Evolutionary conservation across 1,140 invertebrate species (phyloP).

Genomic region (Trichonephila clavata): DNA sequence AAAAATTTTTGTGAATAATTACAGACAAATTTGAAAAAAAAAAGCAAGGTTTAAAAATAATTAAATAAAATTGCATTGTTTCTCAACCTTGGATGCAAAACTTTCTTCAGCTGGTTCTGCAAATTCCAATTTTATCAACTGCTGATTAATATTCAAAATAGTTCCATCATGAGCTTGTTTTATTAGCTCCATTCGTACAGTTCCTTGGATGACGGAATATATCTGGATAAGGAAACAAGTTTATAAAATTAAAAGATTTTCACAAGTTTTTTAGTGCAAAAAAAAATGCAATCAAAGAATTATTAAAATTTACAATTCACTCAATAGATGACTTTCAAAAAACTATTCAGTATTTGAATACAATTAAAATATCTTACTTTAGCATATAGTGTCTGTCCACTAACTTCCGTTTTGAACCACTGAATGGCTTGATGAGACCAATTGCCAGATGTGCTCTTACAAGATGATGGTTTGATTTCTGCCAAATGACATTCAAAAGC

Average conservation of each 20-base stretch:
- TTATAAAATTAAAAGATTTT: background rate
- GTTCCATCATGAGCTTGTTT: constrained; percentile 79
- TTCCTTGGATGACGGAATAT: constrained; percentile 89
- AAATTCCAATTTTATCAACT: constrained; percentile 83
- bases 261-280: background rate
- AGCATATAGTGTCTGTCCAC: background rate
- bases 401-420: constrained; percentile 81
- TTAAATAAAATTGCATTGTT: background rate
- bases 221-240: constrained; percentile 83
- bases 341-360: background rate
- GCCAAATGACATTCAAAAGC: constrained; percentile 78
- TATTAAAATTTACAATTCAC: too few species aligned
- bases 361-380: constrained; percentile 18
- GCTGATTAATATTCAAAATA: constrained; percentile 79
- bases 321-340: background rate
- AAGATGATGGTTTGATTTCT: constrained; percentile 69
- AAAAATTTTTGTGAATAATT: too few species aligned
- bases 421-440: constrained; percentile 85
- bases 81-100: constrained; percentile 86
- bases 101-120: constrained; percentile 87
- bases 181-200: constrained; percentile 86
- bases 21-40: too few species aligned
- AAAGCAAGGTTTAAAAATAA: background rate
- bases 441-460: constrained; percentile 82
- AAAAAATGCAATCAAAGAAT: background rate